Conservation (phyloP, 1,140 invertebrate genomes). For the Penaeus japonicus region DNA sequence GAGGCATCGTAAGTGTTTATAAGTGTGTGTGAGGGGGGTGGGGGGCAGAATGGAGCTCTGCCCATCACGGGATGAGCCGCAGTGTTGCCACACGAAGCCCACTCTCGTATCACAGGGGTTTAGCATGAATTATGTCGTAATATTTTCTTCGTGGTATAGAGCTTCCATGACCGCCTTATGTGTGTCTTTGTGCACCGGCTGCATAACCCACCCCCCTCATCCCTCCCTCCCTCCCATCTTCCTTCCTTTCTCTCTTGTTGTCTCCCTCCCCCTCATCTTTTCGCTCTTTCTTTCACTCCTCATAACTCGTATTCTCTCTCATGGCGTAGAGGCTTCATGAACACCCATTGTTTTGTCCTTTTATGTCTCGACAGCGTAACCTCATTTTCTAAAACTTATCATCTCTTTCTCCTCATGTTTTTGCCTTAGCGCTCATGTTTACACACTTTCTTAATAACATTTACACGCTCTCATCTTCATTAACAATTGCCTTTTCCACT, state of each 20-base stretch:
- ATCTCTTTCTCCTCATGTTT: slow-evolving; percentile 10
- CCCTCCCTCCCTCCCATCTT: neutral
- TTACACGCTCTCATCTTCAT: too few species aligned
- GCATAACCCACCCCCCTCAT: neutral
- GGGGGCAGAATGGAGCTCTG: neutral
- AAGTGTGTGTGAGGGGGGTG: neutral
- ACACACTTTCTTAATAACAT: neutral
- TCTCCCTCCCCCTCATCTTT: neutral
- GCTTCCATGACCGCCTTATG: too few species aligned
- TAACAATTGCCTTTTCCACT: too few species aligned
- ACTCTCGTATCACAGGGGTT: neutral
- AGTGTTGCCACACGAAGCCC: too few species aligned
- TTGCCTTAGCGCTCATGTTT: neutral
- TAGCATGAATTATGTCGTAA: too few species aligned
- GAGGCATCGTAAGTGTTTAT: too few species aligned
- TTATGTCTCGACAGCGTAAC: too few species aligned
- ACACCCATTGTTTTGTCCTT: neutral
- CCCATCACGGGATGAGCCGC: neutral
- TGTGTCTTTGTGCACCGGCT: neutral
- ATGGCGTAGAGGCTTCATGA: neutral
- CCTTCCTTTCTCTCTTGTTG: neutral
- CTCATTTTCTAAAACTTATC: neutral
- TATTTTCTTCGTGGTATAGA: too few species aligned
- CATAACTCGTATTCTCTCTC: neutral
- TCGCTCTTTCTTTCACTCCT: neutral